phyloP scores from a whole-genome alignment of 2,797 vertebrate species.

The Sardinella longiceps region DNA sequence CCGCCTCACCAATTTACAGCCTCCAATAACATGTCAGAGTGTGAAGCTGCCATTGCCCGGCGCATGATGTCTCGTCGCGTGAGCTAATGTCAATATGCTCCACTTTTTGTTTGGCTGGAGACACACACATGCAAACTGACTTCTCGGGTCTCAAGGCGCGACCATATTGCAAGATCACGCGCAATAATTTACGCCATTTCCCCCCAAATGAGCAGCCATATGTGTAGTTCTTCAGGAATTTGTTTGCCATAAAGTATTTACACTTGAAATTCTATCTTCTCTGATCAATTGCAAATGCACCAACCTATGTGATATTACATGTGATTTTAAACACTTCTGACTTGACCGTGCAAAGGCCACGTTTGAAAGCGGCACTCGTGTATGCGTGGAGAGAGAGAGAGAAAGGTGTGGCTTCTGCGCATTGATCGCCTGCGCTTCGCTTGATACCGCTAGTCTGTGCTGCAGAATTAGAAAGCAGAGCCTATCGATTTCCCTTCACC shows the following conservation, averaged over 20 bases:
- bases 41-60: conserved; percentile 35
- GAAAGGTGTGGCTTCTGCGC: conserved; percentile 17
- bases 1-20: conserved; percentile 54
- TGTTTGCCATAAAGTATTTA: neutral
- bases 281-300: neutral
- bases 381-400: neutral
- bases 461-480: conserved; percentile 73
- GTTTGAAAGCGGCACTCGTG: neutral
- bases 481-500: conserved; percentile 78
- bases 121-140: neutral
- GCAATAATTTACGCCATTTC: neutral
- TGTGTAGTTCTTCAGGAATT: neutral
- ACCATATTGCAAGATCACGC: conserved; percentile 1
- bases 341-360: neutral
- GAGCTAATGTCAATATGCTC: conserved; percentile 14
- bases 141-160: neutral
- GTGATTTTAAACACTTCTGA: neutral
- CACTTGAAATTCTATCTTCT: neutral
- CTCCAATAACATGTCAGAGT: conserved; percentile 59
- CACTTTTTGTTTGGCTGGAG: neutral
- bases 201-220: neutral
- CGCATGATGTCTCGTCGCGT: neutral
- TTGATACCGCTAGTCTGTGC: conserved; percentile 64
- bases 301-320: neutral
- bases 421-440: conserved; percentile 61